Conservation (phyloP, 1,140 invertebrate genomes). For the Lordiphosa collinella region DNA sequence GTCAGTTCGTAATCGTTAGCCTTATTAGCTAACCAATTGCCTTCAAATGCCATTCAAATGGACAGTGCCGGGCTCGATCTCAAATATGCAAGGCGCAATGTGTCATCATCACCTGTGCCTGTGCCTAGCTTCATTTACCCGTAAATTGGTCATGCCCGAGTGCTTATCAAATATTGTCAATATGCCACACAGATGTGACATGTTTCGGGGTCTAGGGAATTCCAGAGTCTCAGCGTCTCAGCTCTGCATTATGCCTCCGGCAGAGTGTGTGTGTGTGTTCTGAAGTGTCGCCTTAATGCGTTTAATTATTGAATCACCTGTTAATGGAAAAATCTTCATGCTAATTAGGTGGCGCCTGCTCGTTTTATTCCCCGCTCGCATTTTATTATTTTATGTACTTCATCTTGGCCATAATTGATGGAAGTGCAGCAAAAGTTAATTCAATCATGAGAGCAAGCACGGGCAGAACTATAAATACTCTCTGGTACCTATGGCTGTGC, state of each 20-base stretch:
- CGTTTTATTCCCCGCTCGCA: constrained; percentile 3
- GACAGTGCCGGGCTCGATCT: constrained; percentile 23
- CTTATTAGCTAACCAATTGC: constrained; percentile 63
- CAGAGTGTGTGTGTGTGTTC: constrained; percentile 13
- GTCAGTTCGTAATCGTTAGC: constrained; percentile 45
- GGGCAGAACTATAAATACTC: constrained; percentile 45
- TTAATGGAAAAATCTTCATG: constrained; percentile 60
- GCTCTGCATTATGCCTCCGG: not conserved
- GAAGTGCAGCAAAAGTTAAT: constrained; percentile 50
- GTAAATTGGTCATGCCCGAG: constrained; percentile 41
- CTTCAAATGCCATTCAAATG: constrained; percentile 54
- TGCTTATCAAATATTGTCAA: constrained; percentile 54
- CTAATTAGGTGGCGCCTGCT: constrained; percentile 51
- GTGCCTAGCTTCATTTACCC: constrained; percentile 6
- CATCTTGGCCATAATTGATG: constrained; percentile 29
- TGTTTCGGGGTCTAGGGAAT: constrained; percentile 2
- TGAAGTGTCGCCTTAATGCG: constrained; percentile 32
- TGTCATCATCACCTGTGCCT: constrained; percentile 39
- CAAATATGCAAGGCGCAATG: constrained; percentile 64
- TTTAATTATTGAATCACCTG: constrained; percentile 64
- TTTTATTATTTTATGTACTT: constrained; percentile 8
- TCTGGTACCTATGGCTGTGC: constrained; percentile 30
- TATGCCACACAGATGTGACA: constrained; percentile 41
- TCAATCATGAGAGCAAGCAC: constrained; percentile 56
- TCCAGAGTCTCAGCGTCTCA: not conserved